A percentile compares a stretch with the other conserved stretches of the same genome.
Evolutionary conservation across 2,797 vertebrate genomes (phyloP).

Genomic region (Clarias fuscus): DNA sequence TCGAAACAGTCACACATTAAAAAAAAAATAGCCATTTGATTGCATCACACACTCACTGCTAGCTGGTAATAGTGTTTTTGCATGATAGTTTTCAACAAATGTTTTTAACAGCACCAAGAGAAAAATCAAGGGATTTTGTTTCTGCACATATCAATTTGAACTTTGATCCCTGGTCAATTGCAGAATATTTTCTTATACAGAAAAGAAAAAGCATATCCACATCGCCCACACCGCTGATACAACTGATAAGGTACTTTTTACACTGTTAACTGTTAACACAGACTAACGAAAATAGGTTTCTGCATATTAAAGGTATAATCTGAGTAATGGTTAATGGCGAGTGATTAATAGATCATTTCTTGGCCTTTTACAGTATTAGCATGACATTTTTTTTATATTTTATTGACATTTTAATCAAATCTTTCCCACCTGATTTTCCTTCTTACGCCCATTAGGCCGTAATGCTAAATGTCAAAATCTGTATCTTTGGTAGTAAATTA

Average conservation of each 20-base stretch:
- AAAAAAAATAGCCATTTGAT: conserved; percentile 4
- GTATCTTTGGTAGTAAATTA: conserved; percentile 14
- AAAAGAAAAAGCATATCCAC: background rate
- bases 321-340: too few species aligned
- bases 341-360: conserved; percentile 1
- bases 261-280: conserved; percentile 10
- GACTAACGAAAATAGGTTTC: background rate
- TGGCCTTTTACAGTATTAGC: conserved; percentile 9
- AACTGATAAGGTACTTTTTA: conserved; percentile 6
- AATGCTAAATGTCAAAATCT: conserved; percentile 27
- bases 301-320: background rate
- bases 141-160: conserved; percentile 26
- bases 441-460: background rate
- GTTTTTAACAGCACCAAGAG: background rate
- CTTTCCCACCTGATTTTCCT: conserved; percentile 16
- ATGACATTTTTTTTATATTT: conserved; percentile 15
- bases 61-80: background rate
- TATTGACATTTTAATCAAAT: conserved; percentile 22
- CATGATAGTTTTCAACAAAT: background rate
- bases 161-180: background rate
- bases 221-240: background rate
- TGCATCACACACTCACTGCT: background rate
- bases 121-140: conserved; percentile 4
- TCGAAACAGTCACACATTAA: background rate
- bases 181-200: background rate